phyloP scores from a whole-genome alignment of 1,140 invertebrate genomes.

The Papilio polyxenes region DNA sequence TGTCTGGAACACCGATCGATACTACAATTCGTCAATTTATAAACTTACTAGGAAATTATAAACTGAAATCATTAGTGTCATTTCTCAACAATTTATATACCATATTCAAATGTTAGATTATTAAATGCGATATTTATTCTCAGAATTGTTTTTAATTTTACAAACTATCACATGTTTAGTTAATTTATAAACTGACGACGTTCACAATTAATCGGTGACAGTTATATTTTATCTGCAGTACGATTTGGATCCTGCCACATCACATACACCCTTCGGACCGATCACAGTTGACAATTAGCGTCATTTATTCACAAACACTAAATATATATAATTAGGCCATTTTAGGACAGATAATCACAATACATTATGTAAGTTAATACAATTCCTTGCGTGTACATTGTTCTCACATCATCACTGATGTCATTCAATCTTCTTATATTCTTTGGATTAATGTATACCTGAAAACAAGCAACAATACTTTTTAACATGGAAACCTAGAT shows the following conservation, averaged over 20 bases:
- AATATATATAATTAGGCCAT: conserved; percentile 78
- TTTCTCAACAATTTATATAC: no score
- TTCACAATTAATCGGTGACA: not conserved
- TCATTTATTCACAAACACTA: conserved; percentile 70
- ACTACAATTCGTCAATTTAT: not conserved
- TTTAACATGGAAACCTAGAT: not conserved
- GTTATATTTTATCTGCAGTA: not conserved
- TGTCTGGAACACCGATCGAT: not conserved
- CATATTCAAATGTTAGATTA: no score
- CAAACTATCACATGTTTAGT: not conserved
- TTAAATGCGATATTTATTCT: no score
- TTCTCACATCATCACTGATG: conserved; percentile 58
- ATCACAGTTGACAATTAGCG: conserved; percentile 73
- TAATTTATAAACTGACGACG: not conserved
- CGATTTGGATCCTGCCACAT: conserved; percentile 31
- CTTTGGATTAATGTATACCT: conserved; percentile 70
- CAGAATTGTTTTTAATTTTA: no score
- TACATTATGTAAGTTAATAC: conserved; percentile 69
- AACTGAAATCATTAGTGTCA: no score
- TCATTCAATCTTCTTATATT: conserved; percentile 53
- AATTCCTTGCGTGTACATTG: conserved; percentile 65
- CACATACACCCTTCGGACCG: conserved; percentile 55
- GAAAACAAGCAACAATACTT: conserved; percentile 42
- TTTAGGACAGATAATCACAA: conserved; percentile 79
- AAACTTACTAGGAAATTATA: not conserved